Evolutionary conservation across 2,113 vertebrate genomes (phyloP).

Genomic region (Dasyornis broadbenti): DNA sequence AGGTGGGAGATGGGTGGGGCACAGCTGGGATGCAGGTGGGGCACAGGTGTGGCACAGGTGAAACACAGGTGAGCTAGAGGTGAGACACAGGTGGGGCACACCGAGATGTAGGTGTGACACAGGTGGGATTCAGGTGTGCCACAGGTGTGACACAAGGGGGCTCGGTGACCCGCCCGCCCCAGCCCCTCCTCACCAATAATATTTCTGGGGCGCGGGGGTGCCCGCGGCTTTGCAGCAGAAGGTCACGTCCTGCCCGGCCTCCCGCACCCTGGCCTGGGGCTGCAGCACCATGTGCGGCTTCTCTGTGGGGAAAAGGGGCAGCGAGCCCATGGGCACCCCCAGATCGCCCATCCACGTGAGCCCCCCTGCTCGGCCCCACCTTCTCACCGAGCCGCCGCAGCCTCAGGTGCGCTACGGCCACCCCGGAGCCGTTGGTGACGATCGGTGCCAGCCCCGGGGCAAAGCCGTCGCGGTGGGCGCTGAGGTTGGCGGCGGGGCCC

Average conservation of each 20-base stretch:
- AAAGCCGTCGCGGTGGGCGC: constrained; percentile 78
- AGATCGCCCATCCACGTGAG: accelerated
- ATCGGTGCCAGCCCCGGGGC: constrained; percentile 54
- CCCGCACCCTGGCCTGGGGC: constrained; percentile 82
- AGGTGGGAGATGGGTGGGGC: no score
- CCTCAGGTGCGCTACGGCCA: constrained; percentile 65
- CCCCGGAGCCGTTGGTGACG: constrained; percentile 67
- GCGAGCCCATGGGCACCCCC: accelerated
- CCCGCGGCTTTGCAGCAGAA: constrained; percentile 90
- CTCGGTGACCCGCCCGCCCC: no score
- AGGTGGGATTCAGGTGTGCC: no score
- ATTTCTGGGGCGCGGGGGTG: constrained; percentile 83
- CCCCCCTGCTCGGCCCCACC: accelerated
- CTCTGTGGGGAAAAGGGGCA: constrained; percentile 64
- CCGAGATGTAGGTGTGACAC: no score
- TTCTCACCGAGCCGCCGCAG: constrained; percentile 82
- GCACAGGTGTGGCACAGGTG: no score
- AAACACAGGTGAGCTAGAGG: no score
- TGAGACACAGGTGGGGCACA: no score
- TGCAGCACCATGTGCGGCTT: constrained; percentile 89
- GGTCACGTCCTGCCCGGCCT: constrained; percentile 82
- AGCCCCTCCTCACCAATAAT: constrained; percentile 85
- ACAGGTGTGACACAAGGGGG: no score
- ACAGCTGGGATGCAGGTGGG: no score
- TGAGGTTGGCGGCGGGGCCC: constrained; percentile 51